A percentile compares a stretch with the other conserved stretches of the same genome.
These are phyloP conservation scores for Formica selysi DNA, from an alignment of 1,140 invertebrate genomes.

Conservation along the genomic window DNA sequence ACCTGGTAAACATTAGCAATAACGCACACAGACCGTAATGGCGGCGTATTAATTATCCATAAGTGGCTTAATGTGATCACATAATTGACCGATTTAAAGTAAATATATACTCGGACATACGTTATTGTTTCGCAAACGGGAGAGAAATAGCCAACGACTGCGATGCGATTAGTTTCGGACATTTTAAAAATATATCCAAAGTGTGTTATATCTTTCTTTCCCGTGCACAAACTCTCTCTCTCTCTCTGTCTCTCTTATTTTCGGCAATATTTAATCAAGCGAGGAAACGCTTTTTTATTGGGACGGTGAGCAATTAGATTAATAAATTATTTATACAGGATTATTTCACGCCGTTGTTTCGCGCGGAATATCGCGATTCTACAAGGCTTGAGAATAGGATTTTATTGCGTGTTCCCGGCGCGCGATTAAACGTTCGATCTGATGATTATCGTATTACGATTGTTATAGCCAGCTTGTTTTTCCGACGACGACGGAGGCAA, in stretches of 20 bases:
- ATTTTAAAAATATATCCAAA: slow-evolving; percentile 30
- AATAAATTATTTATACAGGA: slow-evolving; percentile 55
- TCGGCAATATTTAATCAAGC: slow-evolving; percentile 32
- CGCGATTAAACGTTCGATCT: slow-evolving; percentile 25
- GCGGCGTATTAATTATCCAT: slow-evolving; percentile 34
- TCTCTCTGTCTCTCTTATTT: background rate
- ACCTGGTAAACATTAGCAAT: slow-evolving; percentile 46
- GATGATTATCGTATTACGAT: slow-evolving; percentile 43
- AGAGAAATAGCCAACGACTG: background rate
- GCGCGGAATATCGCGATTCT: slow-evolving; percentile 6
- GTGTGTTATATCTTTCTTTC: background rate
- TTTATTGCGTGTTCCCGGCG: background rate
- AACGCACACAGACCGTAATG: background rate
- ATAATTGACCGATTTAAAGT: slow-evolving; percentile 27
- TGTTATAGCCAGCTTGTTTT: slow-evolving; percentile 31
- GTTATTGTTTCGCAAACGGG: background rate
- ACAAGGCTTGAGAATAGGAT: slow-evolving; percentile 36
- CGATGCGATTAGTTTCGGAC: slow-evolving; percentile 4
- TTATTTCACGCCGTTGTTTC: slow-evolving; percentile 54
- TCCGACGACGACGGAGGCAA: background rate
- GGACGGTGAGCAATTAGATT: slow-evolving; percentile 59
- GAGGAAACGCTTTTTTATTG: slow-evolving; percentile 57
- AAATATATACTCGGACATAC: slow-evolving; percentile 6
- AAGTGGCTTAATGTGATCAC: slow-evolving; percentile 39
- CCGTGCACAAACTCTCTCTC: too few species aligned